Percentiles rank a stretch among this genome's conserved stretches.
phyloP scores from a whole-genome alignment of 2,888 invertebrate species.

The Mimachlamys varia region DNA sequence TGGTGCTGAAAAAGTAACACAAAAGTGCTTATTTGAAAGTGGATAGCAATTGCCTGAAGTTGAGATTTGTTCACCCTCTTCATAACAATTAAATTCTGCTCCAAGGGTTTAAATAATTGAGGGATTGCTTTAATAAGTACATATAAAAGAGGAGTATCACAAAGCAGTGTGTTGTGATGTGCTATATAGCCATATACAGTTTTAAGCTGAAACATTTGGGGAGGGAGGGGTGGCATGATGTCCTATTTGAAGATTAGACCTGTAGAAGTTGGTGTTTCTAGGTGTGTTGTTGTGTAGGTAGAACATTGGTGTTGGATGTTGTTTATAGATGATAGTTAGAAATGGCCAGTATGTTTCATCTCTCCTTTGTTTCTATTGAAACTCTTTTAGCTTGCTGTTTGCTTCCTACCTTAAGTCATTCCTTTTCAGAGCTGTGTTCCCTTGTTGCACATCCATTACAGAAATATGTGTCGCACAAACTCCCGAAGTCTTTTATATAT shows the following conservation, averaged over 20 bases:
- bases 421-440: background rate
- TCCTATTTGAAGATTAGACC: background rate
- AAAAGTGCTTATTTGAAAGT: too few relatives aligned
- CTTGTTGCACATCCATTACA: background rate
- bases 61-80: too few relatives aligned
- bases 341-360: background rate
- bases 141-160: background rate
- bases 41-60: too few relatives aligned
- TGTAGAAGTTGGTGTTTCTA: background rate
- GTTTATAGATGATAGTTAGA: background rate
- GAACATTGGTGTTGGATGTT: background rate
- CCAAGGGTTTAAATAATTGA: too few relatives aligned
- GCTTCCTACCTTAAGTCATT: background rate
- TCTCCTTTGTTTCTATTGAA: constrained; percentile 28
- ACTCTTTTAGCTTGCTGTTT: background rate
- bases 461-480: background rate
- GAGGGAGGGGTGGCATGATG: background rate
- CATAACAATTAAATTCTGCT: too few relatives aligned
- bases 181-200: background rate
- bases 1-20: too few relatives aligned
- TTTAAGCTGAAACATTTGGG: background rate
- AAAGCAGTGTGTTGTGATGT: background rate
- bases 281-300: constrained; percentile 7
- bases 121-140: too few relatives aligned
- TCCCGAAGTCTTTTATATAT: background rate